A percentile compares a stretch with the other conserved stretches of the same genome.
Conservation (phyloP, 2,888 invertebrate species). For the Syrphus vitripennis region DNA sequence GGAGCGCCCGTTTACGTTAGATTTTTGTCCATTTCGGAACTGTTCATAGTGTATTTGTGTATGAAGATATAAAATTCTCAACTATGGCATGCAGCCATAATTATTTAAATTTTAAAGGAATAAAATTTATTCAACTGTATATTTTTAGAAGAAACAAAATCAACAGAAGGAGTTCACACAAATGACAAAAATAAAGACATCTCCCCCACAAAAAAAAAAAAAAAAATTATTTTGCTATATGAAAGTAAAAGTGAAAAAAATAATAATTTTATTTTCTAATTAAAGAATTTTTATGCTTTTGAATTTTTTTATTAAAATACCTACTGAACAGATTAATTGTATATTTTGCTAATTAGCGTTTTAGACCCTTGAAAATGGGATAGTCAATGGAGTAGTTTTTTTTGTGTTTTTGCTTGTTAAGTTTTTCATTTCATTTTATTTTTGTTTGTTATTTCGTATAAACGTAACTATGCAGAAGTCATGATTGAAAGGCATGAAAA, state of each 20-base stretch:
- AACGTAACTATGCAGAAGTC: not conserved
- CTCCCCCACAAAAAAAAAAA: not conserved
- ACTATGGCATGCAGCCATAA: not conserved
- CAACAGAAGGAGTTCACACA: not conserved
- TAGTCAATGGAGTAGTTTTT: not conserved
- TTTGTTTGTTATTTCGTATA: not conserved
- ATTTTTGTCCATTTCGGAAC: not conserved
- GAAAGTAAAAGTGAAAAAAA: not conserved
- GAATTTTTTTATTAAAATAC: not conserved
- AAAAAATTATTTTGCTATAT: not conserved
- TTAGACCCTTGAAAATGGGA: not conserved
- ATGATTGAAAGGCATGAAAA: not conserved
- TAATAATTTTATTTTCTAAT: not conserved
- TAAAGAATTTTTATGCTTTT: not conserved
- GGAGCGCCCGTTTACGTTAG: too few species aligned
- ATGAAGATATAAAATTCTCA: not conserved
- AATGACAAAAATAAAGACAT: not conserved
- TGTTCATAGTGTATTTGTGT: not conserved
- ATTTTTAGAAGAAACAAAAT: not conserved
- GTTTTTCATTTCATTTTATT: not conserved
- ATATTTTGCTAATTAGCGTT: not conserved
- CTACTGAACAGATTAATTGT: not conserved
- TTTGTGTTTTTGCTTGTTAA: not conserved
- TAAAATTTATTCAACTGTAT: not conserved
- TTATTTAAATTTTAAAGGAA: not conserved